Percentiles rank a stretch among this genome's conserved stretches.
phyloP scores from a whole-genome alignment of 2,797 vertebrate genomes.

The Catharus ustulatus region DNA sequence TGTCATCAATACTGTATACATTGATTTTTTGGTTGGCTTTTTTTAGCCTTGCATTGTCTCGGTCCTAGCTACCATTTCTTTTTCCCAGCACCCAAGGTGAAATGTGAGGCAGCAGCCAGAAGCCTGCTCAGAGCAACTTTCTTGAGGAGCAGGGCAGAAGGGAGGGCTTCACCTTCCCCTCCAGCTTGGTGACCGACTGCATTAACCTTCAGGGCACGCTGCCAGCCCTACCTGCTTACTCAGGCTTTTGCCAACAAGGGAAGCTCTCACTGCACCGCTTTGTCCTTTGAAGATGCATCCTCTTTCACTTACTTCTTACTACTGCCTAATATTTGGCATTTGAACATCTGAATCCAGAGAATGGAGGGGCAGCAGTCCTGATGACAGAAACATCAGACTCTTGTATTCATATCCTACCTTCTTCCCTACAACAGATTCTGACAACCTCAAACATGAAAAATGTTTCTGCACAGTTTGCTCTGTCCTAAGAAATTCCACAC shows the following conservation, averaged over 20 bases:
- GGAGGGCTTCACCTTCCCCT: background rate
- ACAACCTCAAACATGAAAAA: background rate
- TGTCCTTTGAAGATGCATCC: background rate
- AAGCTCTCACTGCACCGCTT: background rate
- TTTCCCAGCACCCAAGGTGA: background rate
- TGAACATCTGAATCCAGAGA: background rate
- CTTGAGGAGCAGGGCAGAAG: background rate
- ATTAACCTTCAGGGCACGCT: slow-evolving; percentile 2
- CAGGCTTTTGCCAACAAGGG: slow-evolving; percentile 24
- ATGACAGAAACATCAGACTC: background rate
- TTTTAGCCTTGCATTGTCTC: background rate
- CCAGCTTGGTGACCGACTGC: background rate
- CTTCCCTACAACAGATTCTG: background rate
- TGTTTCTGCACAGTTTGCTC: background rate
- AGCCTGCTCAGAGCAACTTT: background rate
- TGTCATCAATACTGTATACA: background rate
- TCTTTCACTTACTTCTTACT: background rate
- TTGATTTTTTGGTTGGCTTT: background rate
- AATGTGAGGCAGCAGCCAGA: background rate
- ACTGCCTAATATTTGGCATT: background rate
- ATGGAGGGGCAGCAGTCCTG: background rate
- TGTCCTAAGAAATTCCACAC: background rate
- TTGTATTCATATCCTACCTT: background rate
- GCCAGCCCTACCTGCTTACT: slow-evolving; percentile 52
- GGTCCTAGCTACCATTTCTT: background rate